Conservation (phyloP, 2,797 vertebrate species). For the Bryconaethiops microstoma region DNA sequence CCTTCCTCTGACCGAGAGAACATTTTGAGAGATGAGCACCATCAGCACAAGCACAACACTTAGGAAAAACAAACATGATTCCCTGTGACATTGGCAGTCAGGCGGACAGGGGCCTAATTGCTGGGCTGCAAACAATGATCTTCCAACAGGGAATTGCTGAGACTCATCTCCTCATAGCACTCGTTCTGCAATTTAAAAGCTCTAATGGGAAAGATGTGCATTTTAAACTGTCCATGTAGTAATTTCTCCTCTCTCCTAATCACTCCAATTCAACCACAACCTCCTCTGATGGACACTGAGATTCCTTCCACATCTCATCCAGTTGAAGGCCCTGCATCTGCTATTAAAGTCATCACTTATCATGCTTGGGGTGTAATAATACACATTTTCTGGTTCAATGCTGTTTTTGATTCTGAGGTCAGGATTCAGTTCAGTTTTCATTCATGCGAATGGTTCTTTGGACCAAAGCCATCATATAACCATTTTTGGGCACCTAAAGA, state of each 20-base stretch:
- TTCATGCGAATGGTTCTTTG: too few relatives aligned
- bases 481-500: too few relatives aligned
- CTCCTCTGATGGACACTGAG: constrained; percentile 27
- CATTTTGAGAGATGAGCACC: constrained; percentile 40
- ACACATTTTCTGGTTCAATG: too few relatives aligned
- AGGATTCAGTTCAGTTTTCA: not conserved
- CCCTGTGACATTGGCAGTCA: constrained; percentile 35
- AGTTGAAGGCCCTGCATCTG: not conserved
- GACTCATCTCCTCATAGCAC: constrained; percentile 29
- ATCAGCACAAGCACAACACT: constrained; percentile 30
- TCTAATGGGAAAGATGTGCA: constrained; percentile 46
- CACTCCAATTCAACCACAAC: constrained; percentile 49
- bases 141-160: constrained; percentile 42
- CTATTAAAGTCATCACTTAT: not conserved
- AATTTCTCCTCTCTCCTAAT: constrained; percentile 51
- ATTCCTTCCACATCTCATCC: not conserved
- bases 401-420: not conserved
- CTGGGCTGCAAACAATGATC: constrained; percentile 45
- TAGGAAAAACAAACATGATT: constrained; percentile 56
- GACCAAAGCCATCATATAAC: too few relatives aligned
- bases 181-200: constrained; percentile 34
- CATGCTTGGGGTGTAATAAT: too few relatives aligned
- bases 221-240: constrained; percentile 47
- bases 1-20: constrained; percentile 32
- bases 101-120: constrained; percentile 54